Evolutionary conservation across 2,888 invertebrate species (phyloP).

Genomic region (Elmis aenea): DNA sequence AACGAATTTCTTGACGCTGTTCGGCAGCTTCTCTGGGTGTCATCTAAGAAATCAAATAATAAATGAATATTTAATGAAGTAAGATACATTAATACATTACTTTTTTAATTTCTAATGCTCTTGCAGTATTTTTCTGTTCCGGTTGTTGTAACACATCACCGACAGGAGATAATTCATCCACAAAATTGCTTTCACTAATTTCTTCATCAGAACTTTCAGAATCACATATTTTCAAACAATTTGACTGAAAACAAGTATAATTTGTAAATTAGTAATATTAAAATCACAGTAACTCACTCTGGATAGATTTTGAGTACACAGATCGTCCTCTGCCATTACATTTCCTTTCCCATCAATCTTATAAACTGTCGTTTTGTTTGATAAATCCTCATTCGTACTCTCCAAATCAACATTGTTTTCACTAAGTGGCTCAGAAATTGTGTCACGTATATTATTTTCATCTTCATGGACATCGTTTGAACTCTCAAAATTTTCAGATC

Average conservation of each 20-base stretch:
- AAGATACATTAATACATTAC: background rate
- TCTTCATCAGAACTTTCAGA: slow-evolving; percentile 52
- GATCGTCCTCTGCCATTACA: no score
- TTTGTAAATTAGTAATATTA: background rate
- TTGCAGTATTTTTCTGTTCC: slow-evolving; percentile 8
- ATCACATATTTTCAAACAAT: slow-evolving; percentile 45
- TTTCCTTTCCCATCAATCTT: no score
- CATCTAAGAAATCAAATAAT: slow-evolving; percentile 49
- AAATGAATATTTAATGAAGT: background rate
- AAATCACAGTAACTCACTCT: no score
- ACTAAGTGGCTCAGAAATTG: no score
- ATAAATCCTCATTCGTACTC: no score
- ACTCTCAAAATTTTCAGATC: no score
- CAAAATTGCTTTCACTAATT: slow-evolving; percentile 8
- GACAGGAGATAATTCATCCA: slow-evolving; percentile 14
- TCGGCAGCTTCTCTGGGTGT: slow-evolving; percentile 63
- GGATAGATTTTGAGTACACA: no score
- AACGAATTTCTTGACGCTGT: slow-evolving; percentile 70
- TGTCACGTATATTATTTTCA: no score
- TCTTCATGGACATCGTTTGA: no score
- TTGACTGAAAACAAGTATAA: background rate
- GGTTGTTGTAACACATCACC: slow-evolving; percentile 8
- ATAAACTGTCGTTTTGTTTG: no score
- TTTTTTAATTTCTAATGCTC: slow-evolving; percentile 5
- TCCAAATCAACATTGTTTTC: no score